Evolutionary conservation across 2,113 vertebrate genomes (phyloP).

Genomic region (Scartelaos histophorus): DNA sequence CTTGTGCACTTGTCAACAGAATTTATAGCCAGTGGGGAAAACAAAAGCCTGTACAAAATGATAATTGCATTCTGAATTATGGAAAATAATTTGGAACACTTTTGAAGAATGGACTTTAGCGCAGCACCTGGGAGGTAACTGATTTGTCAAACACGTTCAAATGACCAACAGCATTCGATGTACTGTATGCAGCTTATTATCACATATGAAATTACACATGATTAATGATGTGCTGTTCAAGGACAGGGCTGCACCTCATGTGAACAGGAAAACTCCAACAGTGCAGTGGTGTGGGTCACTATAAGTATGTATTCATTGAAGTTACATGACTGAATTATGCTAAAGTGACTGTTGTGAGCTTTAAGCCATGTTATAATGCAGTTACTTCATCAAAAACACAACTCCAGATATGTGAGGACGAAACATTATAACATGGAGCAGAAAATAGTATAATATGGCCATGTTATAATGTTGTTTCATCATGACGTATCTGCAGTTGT

Average conservation of each 20-base stretch:
- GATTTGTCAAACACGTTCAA: not conserved
- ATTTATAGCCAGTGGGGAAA: not conserved
- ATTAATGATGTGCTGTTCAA: not conserved
- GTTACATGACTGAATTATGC: not conserved
- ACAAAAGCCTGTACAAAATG: not conserved
- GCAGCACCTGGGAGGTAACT: not conserved
- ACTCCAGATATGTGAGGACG: no score
- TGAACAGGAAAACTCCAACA: not conserved
- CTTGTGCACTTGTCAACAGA: not conserved
- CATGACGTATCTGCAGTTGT: no score
- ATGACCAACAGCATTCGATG: not conserved
- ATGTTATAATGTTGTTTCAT: no score
- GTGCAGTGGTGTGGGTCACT: not conserved
- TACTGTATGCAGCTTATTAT: not conserved
- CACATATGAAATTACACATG: not conserved
- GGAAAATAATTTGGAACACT: not conserved
- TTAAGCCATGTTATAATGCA: not conserved
- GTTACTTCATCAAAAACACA: no score
- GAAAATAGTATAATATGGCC: no score
- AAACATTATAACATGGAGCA: no score
- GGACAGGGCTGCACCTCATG: not conserved
- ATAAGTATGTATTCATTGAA: not conserved
- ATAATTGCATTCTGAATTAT: not conserved
- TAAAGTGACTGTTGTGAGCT: no score
- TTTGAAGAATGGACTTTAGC: not conserved